phyloP scores from a whole-genome alignment of 2,113 vertebrate genomes.

The Chaetops frenatus region DNA sequence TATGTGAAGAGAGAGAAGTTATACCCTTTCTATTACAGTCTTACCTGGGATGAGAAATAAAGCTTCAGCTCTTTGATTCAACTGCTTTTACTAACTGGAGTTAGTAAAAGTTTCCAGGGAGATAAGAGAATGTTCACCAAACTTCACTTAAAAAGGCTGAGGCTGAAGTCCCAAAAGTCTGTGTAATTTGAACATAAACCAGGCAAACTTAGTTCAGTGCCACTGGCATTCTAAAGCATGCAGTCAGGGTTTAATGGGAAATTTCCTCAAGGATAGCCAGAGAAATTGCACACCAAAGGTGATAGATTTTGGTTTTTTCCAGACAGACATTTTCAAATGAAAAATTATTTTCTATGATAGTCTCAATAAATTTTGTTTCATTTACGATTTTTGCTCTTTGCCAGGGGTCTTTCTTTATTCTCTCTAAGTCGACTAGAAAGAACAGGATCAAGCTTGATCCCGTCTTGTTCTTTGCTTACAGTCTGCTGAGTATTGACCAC shows the following conservation, averaged over 20 bases:
- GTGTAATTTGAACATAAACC: background rate
- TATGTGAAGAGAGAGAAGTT: background rate
- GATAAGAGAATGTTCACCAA: background rate
- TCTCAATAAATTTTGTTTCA: background rate
- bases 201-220: background rate
- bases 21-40: background rate
- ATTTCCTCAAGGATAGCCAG: background rate
- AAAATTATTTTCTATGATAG: background rate
- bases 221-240: background rate
- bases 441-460: background rate
- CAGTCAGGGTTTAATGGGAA: background rate
- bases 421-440: background rate
- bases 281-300: background rate
- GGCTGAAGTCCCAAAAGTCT: background rate
- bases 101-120: background rate
- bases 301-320: background rate
- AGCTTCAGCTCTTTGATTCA: background rate
- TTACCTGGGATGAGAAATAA: background rate
- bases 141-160: background rate
- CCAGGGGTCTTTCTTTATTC: background rate
- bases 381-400: background rate
- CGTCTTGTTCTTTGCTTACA: background rate
- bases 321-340: background rate
- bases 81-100: background rate
- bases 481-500: background rate